phyloP scores from a whole-genome alignment of 2,797 vertebrate species.

The Sebastiscus tertius region DNA sequence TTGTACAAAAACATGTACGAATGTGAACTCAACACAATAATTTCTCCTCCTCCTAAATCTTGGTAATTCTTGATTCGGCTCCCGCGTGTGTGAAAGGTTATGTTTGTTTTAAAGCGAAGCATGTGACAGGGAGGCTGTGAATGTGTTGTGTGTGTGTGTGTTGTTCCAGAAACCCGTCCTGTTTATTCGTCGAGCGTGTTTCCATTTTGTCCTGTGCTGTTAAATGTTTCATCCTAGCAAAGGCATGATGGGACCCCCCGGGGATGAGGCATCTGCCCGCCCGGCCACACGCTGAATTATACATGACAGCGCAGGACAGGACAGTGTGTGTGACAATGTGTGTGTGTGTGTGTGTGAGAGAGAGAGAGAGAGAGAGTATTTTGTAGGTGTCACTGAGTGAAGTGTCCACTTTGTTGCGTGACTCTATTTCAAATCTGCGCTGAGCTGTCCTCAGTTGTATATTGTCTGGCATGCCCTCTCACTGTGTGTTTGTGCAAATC shows the following conservation, averaged over 20 bases:
- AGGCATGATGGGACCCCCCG: constrained; percentile 76
- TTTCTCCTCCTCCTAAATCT: background rate
- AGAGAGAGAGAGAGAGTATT: constrained; percentile 29
- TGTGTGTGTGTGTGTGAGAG: constrained; percentile 18
- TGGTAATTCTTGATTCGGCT: background rate
- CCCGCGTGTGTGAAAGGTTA: background rate
- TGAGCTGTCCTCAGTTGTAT: constrained; percentile 33
- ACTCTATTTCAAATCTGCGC: constrained; percentile 50
- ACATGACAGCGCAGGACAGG: constrained; percentile 78
- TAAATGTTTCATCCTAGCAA: constrained; percentile 85
- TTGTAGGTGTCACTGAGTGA: constrained; percentile 75
- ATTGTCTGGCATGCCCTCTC: constrained; percentile 7
- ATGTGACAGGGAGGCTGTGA: constrained; percentile 3
- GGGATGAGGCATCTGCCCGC: constrained; percentile 81
- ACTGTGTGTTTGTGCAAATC: constrained; percentile 7
- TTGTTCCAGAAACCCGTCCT: constrained; percentile 63
- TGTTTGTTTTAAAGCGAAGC: constrained; percentile 13
- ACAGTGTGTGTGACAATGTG: constrained; percentile 56
- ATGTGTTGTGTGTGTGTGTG: constrained; percentile 8
- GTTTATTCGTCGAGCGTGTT: constrained; percentile 81
- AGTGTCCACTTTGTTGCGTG: constrained; percentile 71
- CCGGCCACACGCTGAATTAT: constrained; percentile 82
- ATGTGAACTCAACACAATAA: background rate
- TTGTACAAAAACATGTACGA: background rate
- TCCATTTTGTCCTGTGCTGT: constrained; percentile 85